These are phyloP conservation scores for Pipa parva DNA, from an alignment of 2,113 vertebrate genomes.

Conservation along the genomic window DNA sequence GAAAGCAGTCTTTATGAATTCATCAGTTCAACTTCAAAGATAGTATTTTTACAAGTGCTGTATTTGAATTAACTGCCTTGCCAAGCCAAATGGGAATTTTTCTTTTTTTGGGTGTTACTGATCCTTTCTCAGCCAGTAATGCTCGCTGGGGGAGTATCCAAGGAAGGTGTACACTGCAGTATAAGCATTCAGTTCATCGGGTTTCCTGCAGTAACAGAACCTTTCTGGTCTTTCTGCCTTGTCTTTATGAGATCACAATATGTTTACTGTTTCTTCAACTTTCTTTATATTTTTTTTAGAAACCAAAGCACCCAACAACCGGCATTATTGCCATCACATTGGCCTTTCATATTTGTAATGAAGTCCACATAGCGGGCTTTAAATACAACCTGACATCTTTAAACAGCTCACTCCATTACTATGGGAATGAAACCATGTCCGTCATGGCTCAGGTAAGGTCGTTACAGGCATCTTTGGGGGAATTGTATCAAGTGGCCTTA, in stretches of 20 bases:
- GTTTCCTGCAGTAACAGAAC: too few relatives aligned
- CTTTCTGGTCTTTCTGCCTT: not conserved
- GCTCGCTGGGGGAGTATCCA: too few relatives aligned
- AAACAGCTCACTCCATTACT: constrained; percentile 70
- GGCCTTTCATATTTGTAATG: constrained; percentile 69
- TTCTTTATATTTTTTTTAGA: constrained; percentile 51
- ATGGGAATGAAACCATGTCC: constrained; percentile 71
- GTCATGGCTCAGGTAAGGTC: constrained; percentile 69
- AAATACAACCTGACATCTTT: constrained; percentile 64
- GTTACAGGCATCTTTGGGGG: not conserved
- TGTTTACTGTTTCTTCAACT: not conserved
- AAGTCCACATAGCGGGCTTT: constrained; percentile 74
- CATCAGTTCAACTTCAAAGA: too few relatives aligned
- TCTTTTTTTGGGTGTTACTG: too few relatives aligned
- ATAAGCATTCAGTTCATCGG: too few relatives aligned
- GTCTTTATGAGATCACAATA: not conserved
- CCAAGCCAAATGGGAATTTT: too few relatives aligned
- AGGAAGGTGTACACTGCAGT: too few relatives aligned
- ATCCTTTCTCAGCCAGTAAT: too few relatives aligned
- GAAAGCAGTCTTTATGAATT: too few relatives aligned
- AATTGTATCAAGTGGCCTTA: too few relatives aligned
- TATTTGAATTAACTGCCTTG: too few relatives aligned
- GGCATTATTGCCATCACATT: constrained; percentile 71
- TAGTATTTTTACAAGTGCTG: too few relatives aligned
- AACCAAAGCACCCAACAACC: constrained; percentile 73